A percentile compares a stretch with the other conserved stretches of the same genome.
These are phyloP conservation scores for Ceramica pisi DNA, from an alignment of 2,888 invertebrate species.

Conservation along the genomic window DNA sequence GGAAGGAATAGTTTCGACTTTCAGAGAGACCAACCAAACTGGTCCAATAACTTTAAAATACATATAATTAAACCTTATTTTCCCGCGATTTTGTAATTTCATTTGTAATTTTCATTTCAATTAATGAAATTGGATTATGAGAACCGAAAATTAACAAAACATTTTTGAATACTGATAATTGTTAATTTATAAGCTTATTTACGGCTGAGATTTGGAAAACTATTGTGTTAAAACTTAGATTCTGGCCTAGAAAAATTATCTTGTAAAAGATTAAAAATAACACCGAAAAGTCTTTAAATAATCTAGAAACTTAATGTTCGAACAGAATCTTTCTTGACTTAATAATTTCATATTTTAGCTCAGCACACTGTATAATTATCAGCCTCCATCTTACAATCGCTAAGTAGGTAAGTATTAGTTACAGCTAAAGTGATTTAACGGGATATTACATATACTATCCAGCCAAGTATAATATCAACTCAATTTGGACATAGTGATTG, in stretches of 20 bases:
- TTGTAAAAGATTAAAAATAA: not conserved
- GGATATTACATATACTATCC: no score
- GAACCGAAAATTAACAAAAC: not conserved
- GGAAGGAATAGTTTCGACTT: no score
- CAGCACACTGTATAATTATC: not conserved
- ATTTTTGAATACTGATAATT: not conserved
- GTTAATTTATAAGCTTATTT: not conserved
- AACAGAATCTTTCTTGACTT: not conserved
- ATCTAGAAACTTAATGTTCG: not conserved
- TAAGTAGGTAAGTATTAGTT: no score
- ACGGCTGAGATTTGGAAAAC: not conserved
- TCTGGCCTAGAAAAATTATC: not conserved
- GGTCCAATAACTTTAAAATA: no score
- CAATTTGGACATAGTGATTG: no score
- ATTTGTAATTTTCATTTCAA: constrained; percentile 7
- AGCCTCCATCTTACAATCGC: not conserved
- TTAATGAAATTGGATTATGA: not conserved
- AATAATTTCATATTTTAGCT: not conserved
- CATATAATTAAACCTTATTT: not conserved
- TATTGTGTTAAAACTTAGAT: not conserved
- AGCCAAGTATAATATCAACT: no score
- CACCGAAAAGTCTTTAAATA: not conserved
- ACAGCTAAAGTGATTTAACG: no score
- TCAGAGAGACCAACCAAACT: no score
- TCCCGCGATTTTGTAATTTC: not conserved